A percentile compares a stretch with the other conserved stretches of the same genome.
Conservation (phyloP, 2,888 invertebrate genomes). For the Pandemis cinnamomeana region DNA sequence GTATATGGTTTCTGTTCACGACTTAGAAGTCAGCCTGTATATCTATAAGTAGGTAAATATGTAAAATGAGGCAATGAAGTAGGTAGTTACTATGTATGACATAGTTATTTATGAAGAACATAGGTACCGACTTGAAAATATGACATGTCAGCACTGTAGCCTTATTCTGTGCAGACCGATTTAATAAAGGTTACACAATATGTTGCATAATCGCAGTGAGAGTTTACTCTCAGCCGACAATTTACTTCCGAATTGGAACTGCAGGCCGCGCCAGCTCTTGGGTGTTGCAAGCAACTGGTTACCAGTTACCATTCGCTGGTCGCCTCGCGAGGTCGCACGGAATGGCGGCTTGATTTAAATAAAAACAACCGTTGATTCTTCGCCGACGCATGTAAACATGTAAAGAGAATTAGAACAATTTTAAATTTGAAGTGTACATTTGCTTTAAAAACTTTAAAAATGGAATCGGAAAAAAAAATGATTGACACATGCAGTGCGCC, state of each 20-base stretch:
- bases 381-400: slow-evolving; percentile 31
- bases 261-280: slow-evolving; percentile 45
- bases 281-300: slow-evolving; percentile 51
- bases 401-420: slow-evolving; percentile 22
- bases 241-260: slow-evolving; percentile 74
- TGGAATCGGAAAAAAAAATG: slow-evolving; percentile 69
- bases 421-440: background rate
- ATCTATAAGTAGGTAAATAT: no score
- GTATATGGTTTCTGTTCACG: no score
- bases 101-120: background rate
- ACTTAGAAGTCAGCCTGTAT: no score
- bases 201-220: slow-evolving; percentile 71
- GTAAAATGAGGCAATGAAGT: background rate
- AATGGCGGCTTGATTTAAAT: slow-evolving; percentile 41
- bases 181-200: slow-evolving; percentile 65
- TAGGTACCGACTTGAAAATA: background rate
- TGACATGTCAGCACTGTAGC: slow-evolving; percentile 15
- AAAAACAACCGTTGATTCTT: slow-evolving; percentile 22
- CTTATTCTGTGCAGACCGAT: slow-evolving; percentile 27
- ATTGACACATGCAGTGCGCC: slow-evolving; percentile 55
- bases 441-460: slow-evolving; percentile 48
- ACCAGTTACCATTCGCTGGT: slow-evolving; percentile 75
- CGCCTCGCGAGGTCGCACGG: slow-evolving; percentile 72
- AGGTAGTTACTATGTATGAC: background rate
- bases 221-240: slow-evolving; percentile 61